Conservation (phyloP, 2,113 vertebrate genomes). For the Thomomys bottae region DNA sequence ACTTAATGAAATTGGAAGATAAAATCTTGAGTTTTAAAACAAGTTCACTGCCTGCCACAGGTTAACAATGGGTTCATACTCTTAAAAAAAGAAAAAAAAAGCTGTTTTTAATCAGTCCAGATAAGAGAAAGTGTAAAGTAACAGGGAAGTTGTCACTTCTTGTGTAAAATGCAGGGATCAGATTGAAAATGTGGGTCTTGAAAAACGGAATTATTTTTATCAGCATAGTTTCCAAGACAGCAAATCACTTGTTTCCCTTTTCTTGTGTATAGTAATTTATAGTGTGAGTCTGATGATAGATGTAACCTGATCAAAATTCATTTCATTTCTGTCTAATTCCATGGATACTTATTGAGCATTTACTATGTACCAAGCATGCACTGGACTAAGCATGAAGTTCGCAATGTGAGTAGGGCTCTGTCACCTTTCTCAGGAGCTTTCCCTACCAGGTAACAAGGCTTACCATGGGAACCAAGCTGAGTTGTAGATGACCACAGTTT, state of each 20-base stretch:
- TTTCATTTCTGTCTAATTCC: not conserved
- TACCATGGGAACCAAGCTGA: not conserved
- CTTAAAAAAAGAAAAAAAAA: conserved; percentile 27
- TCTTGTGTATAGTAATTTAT: not conserved
- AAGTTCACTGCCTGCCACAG: not conserved
- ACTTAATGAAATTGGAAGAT: conserved; percentile 4
- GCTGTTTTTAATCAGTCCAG: not conserved
- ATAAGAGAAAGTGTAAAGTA: conserved; percentile 30
- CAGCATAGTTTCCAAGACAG: not conserved
- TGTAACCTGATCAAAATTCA: not conserved
- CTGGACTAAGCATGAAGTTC: not conserved
- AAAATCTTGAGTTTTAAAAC: not conserved
- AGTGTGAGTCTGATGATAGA: conserved; percentile 14
- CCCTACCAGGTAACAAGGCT: not conserved
- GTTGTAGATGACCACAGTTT: not conserved
- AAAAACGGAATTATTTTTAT: conserved; percentile 2
- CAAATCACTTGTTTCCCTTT: not conserved
- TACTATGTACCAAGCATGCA: not conserved
- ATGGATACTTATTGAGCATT: not conserved
- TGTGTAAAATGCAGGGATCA: not conserved
- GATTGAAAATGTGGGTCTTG: conserved; percentile 24
- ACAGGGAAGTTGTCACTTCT: conserved; percentile 7
- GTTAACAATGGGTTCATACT: not conserved
- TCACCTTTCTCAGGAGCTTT: not conserved
- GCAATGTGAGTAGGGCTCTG: not conserved